phyloP scores from a whole-genome alignment of 2,113 vertebrate species.

The Anas platyrhynchos region DNA sequence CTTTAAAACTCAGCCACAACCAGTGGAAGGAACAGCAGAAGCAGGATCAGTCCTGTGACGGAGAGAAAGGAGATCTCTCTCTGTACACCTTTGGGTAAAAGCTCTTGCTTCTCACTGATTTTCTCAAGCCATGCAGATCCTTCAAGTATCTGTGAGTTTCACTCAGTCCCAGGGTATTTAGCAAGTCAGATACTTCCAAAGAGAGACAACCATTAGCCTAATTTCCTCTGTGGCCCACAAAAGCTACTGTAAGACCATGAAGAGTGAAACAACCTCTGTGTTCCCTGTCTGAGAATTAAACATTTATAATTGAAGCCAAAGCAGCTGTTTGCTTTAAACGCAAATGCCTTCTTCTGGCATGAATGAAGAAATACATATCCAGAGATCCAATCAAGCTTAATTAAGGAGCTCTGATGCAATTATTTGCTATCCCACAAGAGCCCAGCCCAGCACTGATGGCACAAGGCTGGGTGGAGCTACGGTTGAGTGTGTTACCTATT shows the following conservation, averaged over 20 bases:
- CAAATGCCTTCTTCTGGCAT: background rate
- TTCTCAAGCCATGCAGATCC: background rate
- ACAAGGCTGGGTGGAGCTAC: background rate
- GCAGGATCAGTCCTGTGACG: background rate
- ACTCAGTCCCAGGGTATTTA: background rate
- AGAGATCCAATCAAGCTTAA: conserved; percentile 6
- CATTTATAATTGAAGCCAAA: background rate
- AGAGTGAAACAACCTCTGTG: background rate
- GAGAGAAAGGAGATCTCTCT: background rate
- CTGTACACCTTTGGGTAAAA: background rate
- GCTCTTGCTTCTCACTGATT: background rate
- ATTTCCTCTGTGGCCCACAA: background rate
- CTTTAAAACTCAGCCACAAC: background rate
- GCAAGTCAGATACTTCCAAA: background rate
- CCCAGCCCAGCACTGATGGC: background rate
- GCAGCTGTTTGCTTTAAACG: conserved; percentile 22
- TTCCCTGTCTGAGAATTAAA: background rate
- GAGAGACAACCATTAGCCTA: background rate
- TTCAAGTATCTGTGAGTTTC: background rate
- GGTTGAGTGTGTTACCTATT: background rate
- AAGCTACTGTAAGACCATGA: background rate
- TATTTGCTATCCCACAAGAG: background rate
- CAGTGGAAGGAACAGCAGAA: background rate
- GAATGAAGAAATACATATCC: conserved; percentile 33
- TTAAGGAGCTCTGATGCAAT: conserved; percentile 31